Evolutionary conservation across 1,140 invertebrate genomes (phyloP).

Genomic region (Anastrepha obliqua): DNA sequence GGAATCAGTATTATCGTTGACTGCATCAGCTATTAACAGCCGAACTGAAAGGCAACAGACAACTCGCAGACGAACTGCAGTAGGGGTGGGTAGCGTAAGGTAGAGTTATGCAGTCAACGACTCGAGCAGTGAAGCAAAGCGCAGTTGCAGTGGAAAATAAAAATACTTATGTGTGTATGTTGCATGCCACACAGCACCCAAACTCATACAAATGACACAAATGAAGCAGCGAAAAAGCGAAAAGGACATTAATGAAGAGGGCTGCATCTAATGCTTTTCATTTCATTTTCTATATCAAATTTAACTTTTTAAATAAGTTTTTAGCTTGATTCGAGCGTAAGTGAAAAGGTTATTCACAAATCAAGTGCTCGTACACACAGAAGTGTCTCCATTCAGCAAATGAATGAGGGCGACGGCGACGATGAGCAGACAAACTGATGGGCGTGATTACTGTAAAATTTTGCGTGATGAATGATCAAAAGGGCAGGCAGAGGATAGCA

Average conservation of each 20-base stretch:
- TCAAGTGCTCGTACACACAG: not conserved
- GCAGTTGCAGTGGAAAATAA: not conserved
- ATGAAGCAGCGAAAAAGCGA: not conserved
- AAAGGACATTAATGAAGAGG: conserved; percentile 49
- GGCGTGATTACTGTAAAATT: conserved; percentile 19
- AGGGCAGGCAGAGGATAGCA: not conserved
- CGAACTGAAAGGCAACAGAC: conserved; percentile 19
- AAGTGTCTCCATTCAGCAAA: not conserved
- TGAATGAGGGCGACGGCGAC: not conserved
- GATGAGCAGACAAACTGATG: not conserved
- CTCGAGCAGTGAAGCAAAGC: not conserved
- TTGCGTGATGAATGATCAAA: not conserved
- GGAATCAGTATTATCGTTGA: not conserved
- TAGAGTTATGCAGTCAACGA: not conserved
- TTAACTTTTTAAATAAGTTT: conserved; percentile 40
- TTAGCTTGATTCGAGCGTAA: conserved; percentile 19
- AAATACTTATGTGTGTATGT: not conserved
- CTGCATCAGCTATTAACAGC: conserved; percentile 23
- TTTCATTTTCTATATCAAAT: conserved; percentile 15
- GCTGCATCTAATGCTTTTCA: not conserved
- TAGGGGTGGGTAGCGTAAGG: too few relatives aligned
- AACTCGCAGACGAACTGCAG: not conserved
- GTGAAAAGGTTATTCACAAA: conserved; percentile 28
- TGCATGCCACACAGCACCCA: not conserved
- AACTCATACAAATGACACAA: conserved; percentile 1